phyloP scores from a whole-genome alignment of 1,140 invertebrate species.

The Camponotus vicinus region DNA sequence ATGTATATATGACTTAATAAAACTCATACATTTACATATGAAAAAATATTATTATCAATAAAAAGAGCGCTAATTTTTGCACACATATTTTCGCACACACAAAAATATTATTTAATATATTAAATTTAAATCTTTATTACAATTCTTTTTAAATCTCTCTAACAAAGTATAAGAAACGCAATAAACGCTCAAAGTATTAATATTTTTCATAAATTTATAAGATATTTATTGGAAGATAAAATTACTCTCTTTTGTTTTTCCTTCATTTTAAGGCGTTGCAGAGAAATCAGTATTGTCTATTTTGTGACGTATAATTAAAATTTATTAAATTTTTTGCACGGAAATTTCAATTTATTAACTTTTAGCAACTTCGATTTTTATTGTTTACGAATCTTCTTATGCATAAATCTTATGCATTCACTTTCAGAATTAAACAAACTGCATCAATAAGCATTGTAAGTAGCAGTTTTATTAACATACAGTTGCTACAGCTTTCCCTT shows the following conservation, averaged over 20 bases:
- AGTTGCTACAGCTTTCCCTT: not conserved
- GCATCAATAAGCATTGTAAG: conserved; percentile 7
- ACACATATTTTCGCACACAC: no score
- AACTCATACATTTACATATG: not conserved
- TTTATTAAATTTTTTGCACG: not conserved
- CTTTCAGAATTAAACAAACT: not conserved
- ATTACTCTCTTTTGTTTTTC: not conserved
- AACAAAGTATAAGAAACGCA: not conserved
- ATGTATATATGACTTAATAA: not conserved
- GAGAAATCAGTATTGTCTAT: conserved; percentile 23
- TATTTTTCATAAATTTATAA: not conserved
- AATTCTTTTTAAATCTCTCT: not conserved
- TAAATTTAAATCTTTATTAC: not conserved
- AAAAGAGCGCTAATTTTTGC: not conserved
- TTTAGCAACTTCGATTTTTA: conserved; percentile 18
- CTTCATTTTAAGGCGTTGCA: conserved; percentile 8
- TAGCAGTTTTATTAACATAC: not conserved
- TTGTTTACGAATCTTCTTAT: not conserved
- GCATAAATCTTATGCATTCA: conserved; percentile 28
- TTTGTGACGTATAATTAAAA: conserved; percentile 10
- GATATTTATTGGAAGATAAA: conserved; percentile 21
- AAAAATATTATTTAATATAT: not conserved
- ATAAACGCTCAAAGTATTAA: conserved; percentile 5
- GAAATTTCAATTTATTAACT: conserved; percentile 46
- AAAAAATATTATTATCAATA: not conserved